phyloP scores from a whole-genome alignment of 2,797 vertebrate genomes.

The Alosa sapidissima region DNA sequence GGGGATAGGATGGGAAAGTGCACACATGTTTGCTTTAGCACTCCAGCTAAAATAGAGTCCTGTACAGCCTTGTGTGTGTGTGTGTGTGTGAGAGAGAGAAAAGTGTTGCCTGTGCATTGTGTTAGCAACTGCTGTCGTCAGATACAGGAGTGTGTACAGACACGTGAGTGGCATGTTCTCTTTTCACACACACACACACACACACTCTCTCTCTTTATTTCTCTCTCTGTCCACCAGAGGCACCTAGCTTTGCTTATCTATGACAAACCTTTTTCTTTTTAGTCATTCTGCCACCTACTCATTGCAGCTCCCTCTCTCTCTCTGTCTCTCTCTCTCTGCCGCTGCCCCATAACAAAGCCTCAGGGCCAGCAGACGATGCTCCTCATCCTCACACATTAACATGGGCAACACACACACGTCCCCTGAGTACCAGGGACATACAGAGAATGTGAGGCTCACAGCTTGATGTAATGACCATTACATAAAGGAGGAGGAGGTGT shows the following conservation, averaged over 20 bases:
- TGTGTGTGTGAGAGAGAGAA: neutral
- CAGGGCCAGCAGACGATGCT: conserved; percentile 8
- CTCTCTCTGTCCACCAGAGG: neutral
- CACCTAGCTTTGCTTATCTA: neutral
- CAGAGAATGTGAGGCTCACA: neutral
- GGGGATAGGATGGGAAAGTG: neutral
- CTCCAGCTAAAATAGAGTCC: neutral
- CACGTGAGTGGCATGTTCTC: neutral
- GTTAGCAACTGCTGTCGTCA: neutral
- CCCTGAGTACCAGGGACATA: neutral
- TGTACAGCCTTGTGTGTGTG: neutral
- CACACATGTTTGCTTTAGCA: neutral
- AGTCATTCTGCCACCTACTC: neutral
- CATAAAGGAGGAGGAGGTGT: conserved; percentile 15
- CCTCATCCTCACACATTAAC: neutral
- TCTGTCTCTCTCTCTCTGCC: neutral
- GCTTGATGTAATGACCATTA: neutral
- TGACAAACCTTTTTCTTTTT: neutral
- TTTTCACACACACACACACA: neutral
- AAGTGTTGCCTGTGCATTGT: neutral
- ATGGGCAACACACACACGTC: neutral
- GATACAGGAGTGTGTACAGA: conserved; percentile 9
- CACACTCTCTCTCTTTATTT: neutral
- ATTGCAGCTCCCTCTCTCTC: neutral
- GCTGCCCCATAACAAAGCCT: neutral